Base-by-base conservation (phyloP, 2,797 vertebrate species). In the Cryptoblepharus egeriae region DNA sequence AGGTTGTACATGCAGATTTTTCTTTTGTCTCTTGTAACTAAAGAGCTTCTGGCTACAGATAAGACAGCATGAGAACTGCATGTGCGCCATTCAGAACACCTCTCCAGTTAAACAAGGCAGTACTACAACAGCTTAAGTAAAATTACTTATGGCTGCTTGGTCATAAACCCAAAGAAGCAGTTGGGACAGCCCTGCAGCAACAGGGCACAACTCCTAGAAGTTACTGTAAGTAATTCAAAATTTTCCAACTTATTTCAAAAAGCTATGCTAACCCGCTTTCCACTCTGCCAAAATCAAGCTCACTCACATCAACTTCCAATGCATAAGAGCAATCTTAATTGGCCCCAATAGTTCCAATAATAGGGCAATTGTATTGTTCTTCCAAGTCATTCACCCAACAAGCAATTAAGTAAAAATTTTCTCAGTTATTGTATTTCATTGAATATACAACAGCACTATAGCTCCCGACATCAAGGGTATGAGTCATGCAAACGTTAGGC, bases 371-470 rank as follows among this genome's bases (percentile, higher is more conserved):
- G 8, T 63, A 10, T 39, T 30, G 39, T 26, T 32, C 57, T 49
- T 58, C 42, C 20, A 84, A 68, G 28, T 1, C 39, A 37, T 52
- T 68, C 24, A 79, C 9, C 39, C 20, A 68, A 68, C 13, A 77
- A 74, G 24, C 49, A 8, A 78, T 37, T n/a, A 24, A 73, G 12
- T 55, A 68, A 58, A 24, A 87, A 86, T 64, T 86, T 90, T 87
- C 88, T 90, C 90, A 81, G 74, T 91, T 88, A 74, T 70, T 83
- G 86, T 81, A 81, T 8, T 88, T 84, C 89, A 75, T 26, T 64
- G 72, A 75, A 74, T 73, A 64, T 32, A 35, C 85, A 35, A 79
- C 1, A 65, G 28, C 0, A 0, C 26, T 73, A 80, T 8, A 81
- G 52, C 37, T 70, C 37, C 76, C 85, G 83, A 87, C 85, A 85